These are phyloP conservation scores for Peromyscus leucopus DNA, from an alignment of 2,113 vertebrate genomes.

Conservation along the genomic window DNA sequence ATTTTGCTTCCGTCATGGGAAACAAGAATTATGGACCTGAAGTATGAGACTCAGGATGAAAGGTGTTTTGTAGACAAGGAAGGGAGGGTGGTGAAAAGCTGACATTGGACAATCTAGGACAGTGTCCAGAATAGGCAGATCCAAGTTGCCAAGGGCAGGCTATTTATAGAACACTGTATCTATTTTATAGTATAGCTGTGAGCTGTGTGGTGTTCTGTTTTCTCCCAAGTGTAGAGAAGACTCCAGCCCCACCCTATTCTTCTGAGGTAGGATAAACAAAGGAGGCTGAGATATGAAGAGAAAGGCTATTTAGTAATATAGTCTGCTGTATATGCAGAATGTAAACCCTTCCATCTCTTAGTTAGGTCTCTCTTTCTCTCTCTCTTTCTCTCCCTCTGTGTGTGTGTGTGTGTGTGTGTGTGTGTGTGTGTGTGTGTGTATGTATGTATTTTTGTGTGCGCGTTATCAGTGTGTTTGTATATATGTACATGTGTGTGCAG, in stretches of 20 bases:
- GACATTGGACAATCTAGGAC: not conserved
- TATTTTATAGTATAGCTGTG: not conserved
- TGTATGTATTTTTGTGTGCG: no score
- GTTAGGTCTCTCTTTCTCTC: not conserved
- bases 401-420: no score
- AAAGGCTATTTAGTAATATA: not conserved
- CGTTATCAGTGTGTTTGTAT: not conserved
- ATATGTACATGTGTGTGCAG: not conserved
- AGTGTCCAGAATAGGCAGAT: not conserved
- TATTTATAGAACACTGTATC: not conserved
- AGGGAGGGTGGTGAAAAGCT: not conserved
- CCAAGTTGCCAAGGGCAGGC: not conserved
- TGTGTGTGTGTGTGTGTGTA: not conserved
- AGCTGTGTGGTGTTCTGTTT: not conserved
- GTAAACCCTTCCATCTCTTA: not conserved
- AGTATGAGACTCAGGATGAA: not conserved
- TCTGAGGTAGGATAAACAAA: not conserved
- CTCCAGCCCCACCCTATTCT: not conserved
- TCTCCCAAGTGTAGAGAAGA: not conserved
- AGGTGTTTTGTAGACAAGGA: not conserved
- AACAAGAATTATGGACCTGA: not conserved
- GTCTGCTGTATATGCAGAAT: not conserved
- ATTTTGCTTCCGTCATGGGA: not conserved
- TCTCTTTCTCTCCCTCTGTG: not conserved
- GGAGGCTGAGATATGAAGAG: not conserved